These are phyloP conservation scores for Columbina picui DNA, from an alignment of 2,113 vertebrate species.

Conservation along the genomic window DNA sequence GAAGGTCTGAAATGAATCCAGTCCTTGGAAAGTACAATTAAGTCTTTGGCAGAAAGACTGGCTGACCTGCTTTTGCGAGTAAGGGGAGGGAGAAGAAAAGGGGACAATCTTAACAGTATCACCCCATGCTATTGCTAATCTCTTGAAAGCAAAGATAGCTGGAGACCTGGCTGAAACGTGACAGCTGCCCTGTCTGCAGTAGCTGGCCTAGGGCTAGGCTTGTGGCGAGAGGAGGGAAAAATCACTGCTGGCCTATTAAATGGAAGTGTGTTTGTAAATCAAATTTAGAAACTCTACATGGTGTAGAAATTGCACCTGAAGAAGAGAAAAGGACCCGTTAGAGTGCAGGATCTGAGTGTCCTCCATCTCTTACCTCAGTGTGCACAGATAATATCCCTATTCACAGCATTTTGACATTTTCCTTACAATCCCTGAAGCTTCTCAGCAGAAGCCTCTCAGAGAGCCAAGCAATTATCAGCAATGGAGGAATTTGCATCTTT, in stretches of 20 bases:
- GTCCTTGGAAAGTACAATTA: neutral
- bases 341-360: neutral
- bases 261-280: neutral
- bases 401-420: neutral
- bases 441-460: neutral
- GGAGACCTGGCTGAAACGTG: neutral
- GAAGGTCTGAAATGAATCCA: neutral
- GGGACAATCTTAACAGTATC: neutral
- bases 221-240: slow-evolving; percentile 17
- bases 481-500: neutral
- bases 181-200: slow-evolving; percentile 67
- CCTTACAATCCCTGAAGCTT: neutral
- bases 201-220: slow-evolving; percentile 61
- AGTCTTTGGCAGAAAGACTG: slow-evolving; percentile 11
- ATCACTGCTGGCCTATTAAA: slow-evolving; percentile 53
- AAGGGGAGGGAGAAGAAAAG: neutral
- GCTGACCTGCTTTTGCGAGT: slow-evolving; percentile 10
- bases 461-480: neutral
- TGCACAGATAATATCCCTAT: neutral
- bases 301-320: neutral
- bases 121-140: neutral
- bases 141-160: neutral
- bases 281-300: slow-evolving; percentile 50
- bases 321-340: neutral
- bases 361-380: neutral